These are phyloP conservation scores for Scaptomyza pallida DNA, from an alignment of 1,140 invertebrate genomes.

Conservation along the genomic window DNA sequence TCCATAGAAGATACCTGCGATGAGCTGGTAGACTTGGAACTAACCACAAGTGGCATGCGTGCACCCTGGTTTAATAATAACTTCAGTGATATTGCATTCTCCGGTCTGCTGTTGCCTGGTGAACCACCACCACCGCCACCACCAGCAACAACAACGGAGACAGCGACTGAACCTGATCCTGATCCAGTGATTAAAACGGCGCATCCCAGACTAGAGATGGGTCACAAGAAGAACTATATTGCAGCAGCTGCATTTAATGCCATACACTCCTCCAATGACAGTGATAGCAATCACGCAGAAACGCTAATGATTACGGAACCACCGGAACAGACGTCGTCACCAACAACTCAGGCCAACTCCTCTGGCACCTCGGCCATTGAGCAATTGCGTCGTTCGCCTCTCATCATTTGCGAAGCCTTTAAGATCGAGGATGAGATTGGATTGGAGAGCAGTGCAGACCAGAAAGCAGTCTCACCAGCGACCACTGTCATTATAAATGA, in stretches of 20 bases:
- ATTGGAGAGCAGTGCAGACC: slow-evolving; percentile 20
- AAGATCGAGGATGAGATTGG: slow-evolving; percentile 64
- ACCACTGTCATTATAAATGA: slow-evolving; percentile 30
- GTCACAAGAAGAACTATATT: slow-evolving; percentile 27
- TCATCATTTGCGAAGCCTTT: slow-evolving; percentile 49
- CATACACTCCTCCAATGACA: neutral
- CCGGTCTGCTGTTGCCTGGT: slow-evolving; percentile 53
- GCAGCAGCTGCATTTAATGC: slow-evolving; percentile 4
- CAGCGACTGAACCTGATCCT: neutral
- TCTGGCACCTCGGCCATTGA: slow-evolving; percentile 42
- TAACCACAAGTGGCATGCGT: slow-evolving; percentile 68
- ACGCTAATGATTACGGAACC: slow-evolving; percentile 30
- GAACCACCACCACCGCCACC: slow-evolving; percentile 48
- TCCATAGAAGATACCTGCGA: slow-evolving; percentile 80
- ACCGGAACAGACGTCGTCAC: slow-evolving; percentile 3
- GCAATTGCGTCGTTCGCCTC: slow-evolving; percentile 53
- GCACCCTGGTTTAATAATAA: slow-evolving; percentile 78
- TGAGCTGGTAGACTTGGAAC: slow-evolving; percentile 71
- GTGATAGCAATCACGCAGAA: slow-evolving; percentile 24
- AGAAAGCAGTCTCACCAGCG: slow-evolving; percentile 35
- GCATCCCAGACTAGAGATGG: slow-evolving; percentile 32
- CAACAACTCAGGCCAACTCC: too few species aligned
- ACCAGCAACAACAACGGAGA: slow-evolving; percentile 2
- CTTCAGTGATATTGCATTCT: slow-evolving; percentile 71
- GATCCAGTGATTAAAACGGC: slow-evolving; percentile 21